phyloP scores from a whole-genome alignment of 64 coral and sea anemone species.

The Orbicella faveolata region DNA sequence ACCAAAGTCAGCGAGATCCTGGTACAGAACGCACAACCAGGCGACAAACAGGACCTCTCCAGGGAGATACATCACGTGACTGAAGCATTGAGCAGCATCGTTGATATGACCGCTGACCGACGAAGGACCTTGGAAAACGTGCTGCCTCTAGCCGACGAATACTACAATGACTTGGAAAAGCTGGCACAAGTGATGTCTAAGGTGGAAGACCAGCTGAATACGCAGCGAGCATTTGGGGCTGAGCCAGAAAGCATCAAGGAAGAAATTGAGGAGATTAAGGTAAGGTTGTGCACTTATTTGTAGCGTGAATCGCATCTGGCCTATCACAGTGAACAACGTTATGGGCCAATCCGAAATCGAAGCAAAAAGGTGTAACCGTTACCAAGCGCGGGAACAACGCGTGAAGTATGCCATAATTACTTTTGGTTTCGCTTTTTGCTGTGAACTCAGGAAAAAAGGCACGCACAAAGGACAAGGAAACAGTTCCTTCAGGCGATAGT shows the following conservation, averaged over 20 bases:
- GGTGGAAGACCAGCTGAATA: conserved; percentile 63
- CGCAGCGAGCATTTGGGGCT: conserved; percentile 75
- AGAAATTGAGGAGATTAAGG: conserved; percentile 71
- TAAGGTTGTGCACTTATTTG: not conserved
- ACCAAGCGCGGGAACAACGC: no score
- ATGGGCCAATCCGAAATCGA: no score
- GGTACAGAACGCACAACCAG: conserved; percentile 63
- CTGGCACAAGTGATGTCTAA: conserved; percentile 60
- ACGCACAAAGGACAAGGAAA: no score
- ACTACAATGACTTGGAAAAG: conserved; percentile 64
- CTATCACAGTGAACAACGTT: no score
- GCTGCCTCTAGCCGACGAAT: conserved; percentile 55
- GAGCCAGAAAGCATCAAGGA: conserved; percentile 74
- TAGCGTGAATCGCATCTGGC: no score
- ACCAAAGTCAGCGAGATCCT: conserved; percentile 61
- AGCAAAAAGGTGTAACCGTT: no score
- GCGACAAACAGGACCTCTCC: conserved; percentile 46
- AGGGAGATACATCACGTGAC: conserved; percentile 67
- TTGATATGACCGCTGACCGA: conserved; percentile 24
- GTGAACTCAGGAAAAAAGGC: no score
- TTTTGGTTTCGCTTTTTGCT: no score
- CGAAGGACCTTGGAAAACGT: conserved; percentile 53
- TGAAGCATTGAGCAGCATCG: conserved; percentile 65
- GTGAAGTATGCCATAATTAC: no score
- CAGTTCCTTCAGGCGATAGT: no score